phyloP scores from a whole-genome alignment of 2,888 invertebrate species.

The Pandemis corylana region DNA sequence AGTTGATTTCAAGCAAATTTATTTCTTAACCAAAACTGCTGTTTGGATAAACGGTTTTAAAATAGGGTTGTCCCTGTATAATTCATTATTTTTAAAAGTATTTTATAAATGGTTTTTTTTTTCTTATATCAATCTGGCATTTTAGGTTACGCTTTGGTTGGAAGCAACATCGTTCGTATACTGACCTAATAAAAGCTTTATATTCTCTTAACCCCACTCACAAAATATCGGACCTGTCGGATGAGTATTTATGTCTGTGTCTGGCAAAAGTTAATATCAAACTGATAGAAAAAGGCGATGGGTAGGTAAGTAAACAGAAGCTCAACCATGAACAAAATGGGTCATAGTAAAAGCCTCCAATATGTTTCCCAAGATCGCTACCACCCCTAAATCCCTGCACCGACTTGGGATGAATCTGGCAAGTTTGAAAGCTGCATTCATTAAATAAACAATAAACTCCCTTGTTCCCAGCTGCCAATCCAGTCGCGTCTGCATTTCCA shows the following conservation, averaged over 20 bases:
- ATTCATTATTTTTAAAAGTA: background rate
- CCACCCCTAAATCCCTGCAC: slow-evolving; percentile 30
- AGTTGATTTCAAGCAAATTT: slow-evolving; percentile 29
- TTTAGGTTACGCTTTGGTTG: no score
- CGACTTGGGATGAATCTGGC: slow-evolving; percentile 23
- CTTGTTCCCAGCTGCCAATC: slow-evolving; percentile 31
- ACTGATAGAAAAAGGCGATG: no score
- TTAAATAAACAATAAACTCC: slow-evolving; percentile 38
- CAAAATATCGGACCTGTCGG: no score
- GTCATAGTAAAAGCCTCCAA: background rate
- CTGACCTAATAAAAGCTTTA: no score
- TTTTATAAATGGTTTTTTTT: no score
- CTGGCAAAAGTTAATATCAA: no score
- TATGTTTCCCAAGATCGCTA: background rate
- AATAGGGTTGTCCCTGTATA: slow-evolving; percentile 11
- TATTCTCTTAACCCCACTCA: no score
- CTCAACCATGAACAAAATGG: no score
- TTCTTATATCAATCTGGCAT: background rate
- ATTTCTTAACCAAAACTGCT: slow-evolving; percentile 30
- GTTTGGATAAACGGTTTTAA: background rate
- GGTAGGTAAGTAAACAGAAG: no score
- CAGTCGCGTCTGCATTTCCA: slow-evolving; percentile 1
- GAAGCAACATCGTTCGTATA: background rate
- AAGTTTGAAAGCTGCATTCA: slow-evolving; percentile 38
- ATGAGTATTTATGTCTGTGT: no score